phyloP scores from a whole-genome alignment of 2,888 invertebrate genomes.

The Microchrysa polita region DNA sequence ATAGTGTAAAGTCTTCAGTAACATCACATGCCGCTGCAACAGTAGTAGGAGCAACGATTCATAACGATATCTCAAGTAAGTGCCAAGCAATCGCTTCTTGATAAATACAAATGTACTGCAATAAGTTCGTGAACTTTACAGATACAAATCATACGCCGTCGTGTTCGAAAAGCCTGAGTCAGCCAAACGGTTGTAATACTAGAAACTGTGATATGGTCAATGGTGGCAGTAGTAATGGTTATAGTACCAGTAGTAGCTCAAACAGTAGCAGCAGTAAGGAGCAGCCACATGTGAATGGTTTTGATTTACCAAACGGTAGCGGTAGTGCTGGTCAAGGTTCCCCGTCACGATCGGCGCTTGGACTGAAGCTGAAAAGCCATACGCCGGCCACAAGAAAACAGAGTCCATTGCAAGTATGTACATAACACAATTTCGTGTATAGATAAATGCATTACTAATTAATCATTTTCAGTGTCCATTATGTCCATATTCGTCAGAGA shows the following conservation, averaged over 20 bases:
- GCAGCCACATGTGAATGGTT: slow-evolving; percentile 50
- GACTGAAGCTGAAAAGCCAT: slow-evolving; percentile 73
- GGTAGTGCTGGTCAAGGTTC: slow-evolving; percentile 71
- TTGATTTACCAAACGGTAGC: slow-evolving; percentile 53
- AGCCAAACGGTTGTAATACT: slow-evolving; percentile 55
- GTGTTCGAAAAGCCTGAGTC: slow-evolving; percentile 50
- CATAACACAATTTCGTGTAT: slow-evolving; percentile 5
- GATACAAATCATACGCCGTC: slow-evolving; percentile 46
- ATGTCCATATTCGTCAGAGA: slow-evolving; percentile 79
- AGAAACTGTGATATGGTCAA: slow-evolving; percentile 54
- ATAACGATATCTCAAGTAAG: slow-evolving; percentile 45
- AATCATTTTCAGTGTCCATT: slow-evolving; percentile 72
- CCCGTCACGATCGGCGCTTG: slow-evolving; percentile 76
- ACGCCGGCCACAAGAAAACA: slow-evolving; percentile 61
- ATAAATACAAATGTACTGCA: background rate
- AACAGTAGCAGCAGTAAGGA: slow-evolving; percentile 36
- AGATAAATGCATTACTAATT: background rate
- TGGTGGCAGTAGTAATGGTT: slow-evolving; percentile 43
- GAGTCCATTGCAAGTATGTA: slow-evolving; percentile 50
- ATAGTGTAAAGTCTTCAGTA: slow-evolving; percentile 18
- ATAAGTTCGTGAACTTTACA: background rate
- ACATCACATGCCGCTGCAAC: slow-evolving; percentile 2
- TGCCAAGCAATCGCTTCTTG: slow-evolving; percentile 11
- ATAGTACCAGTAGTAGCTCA: slow-evolving; percentile 50
- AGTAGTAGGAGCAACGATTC: slow-evolving; percentile 32